phyloP scores from a whole-genome alignment of 2,797 vertebrate species.

The Cuniculus paca region DNA sequence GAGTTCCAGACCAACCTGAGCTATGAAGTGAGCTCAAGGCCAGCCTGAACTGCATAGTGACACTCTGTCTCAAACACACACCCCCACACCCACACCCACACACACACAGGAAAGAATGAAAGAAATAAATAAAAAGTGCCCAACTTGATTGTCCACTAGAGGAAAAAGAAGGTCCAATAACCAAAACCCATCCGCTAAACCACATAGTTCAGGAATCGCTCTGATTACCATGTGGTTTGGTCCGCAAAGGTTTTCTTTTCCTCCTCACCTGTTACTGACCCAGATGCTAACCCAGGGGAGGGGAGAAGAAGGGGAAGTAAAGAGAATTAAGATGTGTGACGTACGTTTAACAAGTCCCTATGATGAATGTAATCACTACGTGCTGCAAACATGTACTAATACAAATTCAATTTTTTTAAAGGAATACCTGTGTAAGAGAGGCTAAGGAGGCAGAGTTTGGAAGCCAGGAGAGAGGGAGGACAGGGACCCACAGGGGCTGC shows the following conservation, averaged over 20 bases:
- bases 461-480: not conserved
- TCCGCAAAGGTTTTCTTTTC: not conserved
- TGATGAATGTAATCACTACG: not conserved
- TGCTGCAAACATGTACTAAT: not conserved
- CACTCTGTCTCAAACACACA: too few relatives aligned
- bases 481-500: not conserved
- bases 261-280: not conserved
- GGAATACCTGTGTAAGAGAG: not conserved
- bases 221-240: too few relatives aligned
- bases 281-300: not conserved
- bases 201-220: not conserved
- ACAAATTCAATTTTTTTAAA: too few relatives aligned
- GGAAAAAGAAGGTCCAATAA: not conserved
- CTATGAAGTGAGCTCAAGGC: too few relatives aligned
- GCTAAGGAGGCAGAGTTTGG: too few relatives aligned
- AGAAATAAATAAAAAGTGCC: not conserved
- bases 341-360: not conserved
- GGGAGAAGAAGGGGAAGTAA: not conserved
- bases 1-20: too few relatives aligned
- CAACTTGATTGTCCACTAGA: not conserved
- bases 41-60: too few relatives aligned
- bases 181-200: not conserved
- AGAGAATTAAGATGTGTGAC: not conserved
- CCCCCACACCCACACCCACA: too few relatives aligned
- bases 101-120: fast-evolving